phyloP scores from a whole-genome alignment of 2,888 invertebrate genomes.

The Lysandra coridon region DNA sequence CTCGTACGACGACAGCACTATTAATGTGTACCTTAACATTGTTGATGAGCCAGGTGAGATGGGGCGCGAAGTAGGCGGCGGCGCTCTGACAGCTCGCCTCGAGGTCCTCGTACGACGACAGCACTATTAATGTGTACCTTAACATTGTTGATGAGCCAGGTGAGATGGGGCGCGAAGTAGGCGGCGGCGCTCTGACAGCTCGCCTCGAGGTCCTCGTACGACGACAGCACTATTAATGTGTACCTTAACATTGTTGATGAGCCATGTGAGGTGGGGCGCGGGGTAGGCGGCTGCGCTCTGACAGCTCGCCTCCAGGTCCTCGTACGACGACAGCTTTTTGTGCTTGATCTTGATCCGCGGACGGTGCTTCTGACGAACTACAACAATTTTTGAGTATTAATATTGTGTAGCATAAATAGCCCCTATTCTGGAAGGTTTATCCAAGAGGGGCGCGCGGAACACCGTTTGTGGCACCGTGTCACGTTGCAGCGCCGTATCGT shows the following conservation, averaged over 20 bases:
- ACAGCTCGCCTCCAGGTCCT: constrained; percentile 86
- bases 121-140: constrained; percentile 49
- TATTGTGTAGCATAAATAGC: too few species aligned
- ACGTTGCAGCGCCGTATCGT: too few species aligned
- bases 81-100: too few species aligned
- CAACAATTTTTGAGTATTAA: constrained; percentile 30
- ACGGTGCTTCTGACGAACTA: constrained; percentile 84
- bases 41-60: too few species aligned
- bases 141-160: too few species aligned
- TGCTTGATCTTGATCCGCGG: constrained; percentile 87
- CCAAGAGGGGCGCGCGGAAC: too few species aligned
- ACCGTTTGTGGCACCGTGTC: too few species aligned
- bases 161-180: constrained; percentile 85
- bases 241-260: constrained; percentile 88
- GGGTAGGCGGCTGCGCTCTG: constrained; percentile 86
- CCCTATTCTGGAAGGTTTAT: too few species aligned
- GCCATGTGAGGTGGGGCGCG: constrained; percentile 88
- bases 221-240: constrained; percentile 26
- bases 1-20: too few species aligned
- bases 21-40: too few species aligned
- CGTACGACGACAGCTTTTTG: constrained; percentile 83
- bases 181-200: constrained; percentile 87
- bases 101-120: too few species aligned
- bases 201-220: constrained; percentile 76
- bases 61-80: too few species aligned